Evolutionary conservation across 2,888 invertebrate species (phyloP).

Genomic region (Trichogramma evanescens): DNA sequence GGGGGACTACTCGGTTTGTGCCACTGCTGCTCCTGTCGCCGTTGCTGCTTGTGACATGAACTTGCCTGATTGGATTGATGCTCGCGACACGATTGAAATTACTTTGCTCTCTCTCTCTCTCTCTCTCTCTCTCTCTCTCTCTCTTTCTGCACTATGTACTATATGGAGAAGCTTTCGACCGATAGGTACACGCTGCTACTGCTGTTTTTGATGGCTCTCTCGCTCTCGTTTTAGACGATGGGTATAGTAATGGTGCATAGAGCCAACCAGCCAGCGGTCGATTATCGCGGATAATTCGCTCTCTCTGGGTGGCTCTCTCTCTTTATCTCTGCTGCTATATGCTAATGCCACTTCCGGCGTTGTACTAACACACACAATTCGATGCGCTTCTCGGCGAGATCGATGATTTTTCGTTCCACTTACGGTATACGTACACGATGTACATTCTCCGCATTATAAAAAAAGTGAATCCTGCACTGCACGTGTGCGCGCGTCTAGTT

Average conservation of each 20-base stretch:
- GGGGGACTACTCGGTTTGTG: neutral
- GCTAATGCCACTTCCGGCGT: neutral
- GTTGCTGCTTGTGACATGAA: slow-evolving; percentile 14
- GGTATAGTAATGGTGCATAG: no score
- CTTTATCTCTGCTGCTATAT: neutral
- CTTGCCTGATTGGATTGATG: slow-evolving; percentile 7
- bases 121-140: slow-evolving; percentile 16
- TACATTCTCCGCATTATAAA: no score
- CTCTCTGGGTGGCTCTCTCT: neutral
- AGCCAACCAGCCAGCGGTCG: no score
- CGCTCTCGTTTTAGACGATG: no score
- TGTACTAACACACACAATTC: neutral
- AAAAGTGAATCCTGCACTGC: no score
- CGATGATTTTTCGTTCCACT: no score
- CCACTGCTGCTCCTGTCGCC: neutral
- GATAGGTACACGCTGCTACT: neutral
- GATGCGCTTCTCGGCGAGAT: no score
- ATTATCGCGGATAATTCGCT: neutral
- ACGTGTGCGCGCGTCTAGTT: no score
- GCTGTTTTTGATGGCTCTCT: no score
- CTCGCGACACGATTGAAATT: no score
- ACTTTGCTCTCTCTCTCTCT: slow-evolving; percentile 15
- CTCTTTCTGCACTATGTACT: neutral
- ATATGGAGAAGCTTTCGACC: neutral
- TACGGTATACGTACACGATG: no score